Conservation (phyloP, 2,113 vertebrate species). For the Furnarius figulus region DNA sequence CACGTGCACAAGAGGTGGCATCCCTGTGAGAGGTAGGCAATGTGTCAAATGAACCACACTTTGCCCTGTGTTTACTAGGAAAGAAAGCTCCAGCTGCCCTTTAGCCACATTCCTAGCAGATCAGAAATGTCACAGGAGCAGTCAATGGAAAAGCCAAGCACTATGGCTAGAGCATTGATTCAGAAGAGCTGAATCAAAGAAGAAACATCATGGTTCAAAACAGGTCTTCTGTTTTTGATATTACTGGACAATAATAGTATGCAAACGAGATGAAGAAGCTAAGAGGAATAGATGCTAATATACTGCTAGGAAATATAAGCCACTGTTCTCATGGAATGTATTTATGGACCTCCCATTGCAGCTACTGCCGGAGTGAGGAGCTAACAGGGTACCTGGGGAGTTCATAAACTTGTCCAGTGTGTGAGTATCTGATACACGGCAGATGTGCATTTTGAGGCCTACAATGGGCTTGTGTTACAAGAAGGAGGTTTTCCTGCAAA, state of each 20-base stretch:
- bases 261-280: not conserved
- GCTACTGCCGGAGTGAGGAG: not conserved
- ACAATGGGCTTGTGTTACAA: not conserved
- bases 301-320: not conserved
- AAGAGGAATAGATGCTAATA: conserved; percentile 25
- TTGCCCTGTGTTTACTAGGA: conserved; percentile 5
- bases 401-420: not conserved
- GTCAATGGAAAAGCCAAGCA: conserved; percentile 18
- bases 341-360: not conserved
- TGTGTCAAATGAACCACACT: not conserved
- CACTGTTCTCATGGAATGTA: not conserved
- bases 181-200: not conserved
- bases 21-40: not conserved
- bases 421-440: not conserved
- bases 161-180: not conserved
- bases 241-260: conserved; percentile 4
- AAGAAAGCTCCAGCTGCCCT: conserved; percentile 16
- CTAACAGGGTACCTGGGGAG: not conserved
- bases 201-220: not conserved
- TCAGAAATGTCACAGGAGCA: conserved; percentile 48
- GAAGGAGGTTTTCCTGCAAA: not conserved
- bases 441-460: not conserved
- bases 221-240: not conserved
- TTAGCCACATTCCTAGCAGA: conserved; percentile 24
- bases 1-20: not conserved